phyloP scores from a whole-genome alignment of 2,888 invertebrate genomes.

The Cephus spinipes region DNA sequence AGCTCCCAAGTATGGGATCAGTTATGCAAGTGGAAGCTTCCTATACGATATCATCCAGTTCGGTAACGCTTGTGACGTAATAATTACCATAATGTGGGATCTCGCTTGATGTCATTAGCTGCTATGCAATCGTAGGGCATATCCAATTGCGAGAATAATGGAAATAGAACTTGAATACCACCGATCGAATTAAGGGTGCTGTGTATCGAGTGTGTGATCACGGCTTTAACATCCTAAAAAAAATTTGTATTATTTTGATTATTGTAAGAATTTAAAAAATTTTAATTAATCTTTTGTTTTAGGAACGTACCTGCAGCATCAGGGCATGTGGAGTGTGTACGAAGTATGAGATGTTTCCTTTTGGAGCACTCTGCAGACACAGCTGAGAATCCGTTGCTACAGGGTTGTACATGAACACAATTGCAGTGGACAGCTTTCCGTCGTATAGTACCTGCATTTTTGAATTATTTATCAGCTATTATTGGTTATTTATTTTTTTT shows the following conservation, averaged over 20 bases:
- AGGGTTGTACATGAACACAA: constrained; percentile 99
- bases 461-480: neutral
- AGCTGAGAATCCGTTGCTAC: constrained; percentile 99
- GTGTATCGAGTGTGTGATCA: constrained; percentile 99
- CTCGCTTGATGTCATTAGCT: constrained; percentile 83
- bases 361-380: constrained; percentile 97
- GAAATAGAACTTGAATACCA: constrained; percentile 97
- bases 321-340: constrained; percentile 99
- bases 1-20: neutral
- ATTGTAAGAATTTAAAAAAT: neutral
- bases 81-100: constrained; percentile 88
- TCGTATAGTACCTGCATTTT: constrained; percentile 91
- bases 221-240: constrained; percentile 96
- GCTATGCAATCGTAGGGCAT: constrained; percentile 87
- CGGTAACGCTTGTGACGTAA: neutral
- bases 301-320: constrained; percentile 88
- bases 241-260: neutral
- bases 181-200: constrained; percentile 99
- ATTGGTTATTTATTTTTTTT: neutral
- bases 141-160: constrained; percentile 97
- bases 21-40: neutral
- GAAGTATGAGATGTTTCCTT: constrained; percentile 97
- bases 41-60: neutral
- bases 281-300: neutral
- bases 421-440: constrained; percentile 94